Base-by-base conservation (phyloP, 2,888 invertebrate species). In the Odontothrips loti region DNA sequence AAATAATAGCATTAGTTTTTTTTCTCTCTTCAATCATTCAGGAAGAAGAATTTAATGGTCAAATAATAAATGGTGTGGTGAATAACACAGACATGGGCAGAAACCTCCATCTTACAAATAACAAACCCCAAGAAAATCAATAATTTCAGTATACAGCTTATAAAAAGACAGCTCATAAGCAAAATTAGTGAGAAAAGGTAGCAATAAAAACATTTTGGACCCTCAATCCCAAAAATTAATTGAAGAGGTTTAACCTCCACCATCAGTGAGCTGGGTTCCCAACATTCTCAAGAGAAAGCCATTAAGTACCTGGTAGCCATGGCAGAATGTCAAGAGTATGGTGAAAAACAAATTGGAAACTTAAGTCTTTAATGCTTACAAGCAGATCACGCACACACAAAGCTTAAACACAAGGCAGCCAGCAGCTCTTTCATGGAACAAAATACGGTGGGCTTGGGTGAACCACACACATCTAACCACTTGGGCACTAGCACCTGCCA, bases 261-360 rank as follows among this genome's bases (percentile, higher is more conserved):
- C 12, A 27, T 75, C 12, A 27, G 68, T 27, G n/a, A 10, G 12
- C 23, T 27, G 8, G 68, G 68, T 75, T 27, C 27, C 27, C 27
- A 23, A 75, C 68, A 75, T 75, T 12, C 27, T 27, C 68, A 75
- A 75, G 68, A 75, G 68, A 75, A 75, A 75, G 68, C 68, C 68
- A 75, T 75, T 27, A 75, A 23, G 68, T 75, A 75, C 68, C 68
- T 75, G 68, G 68, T 75, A 75, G 68, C 68, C 68, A 75, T 75
- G 27, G 68, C 68, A 27, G 27, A 43, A 6, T 27, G 27, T 75
- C 68, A 0, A 43, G 68, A 75, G 68, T 27, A 75, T 75, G 23
- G 23, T 6, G 12, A 75, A 27, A 27, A 27, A 27, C 11, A 23
- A 27, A 10, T 75, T 27, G n/a, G 58, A 75, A 27, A 75, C 23